These are phyloP conservation scores for Galaxea fascicularis DNA, from an alignment of 92 coral and sea anemone species.

Conservation along the genomic window DNA sequence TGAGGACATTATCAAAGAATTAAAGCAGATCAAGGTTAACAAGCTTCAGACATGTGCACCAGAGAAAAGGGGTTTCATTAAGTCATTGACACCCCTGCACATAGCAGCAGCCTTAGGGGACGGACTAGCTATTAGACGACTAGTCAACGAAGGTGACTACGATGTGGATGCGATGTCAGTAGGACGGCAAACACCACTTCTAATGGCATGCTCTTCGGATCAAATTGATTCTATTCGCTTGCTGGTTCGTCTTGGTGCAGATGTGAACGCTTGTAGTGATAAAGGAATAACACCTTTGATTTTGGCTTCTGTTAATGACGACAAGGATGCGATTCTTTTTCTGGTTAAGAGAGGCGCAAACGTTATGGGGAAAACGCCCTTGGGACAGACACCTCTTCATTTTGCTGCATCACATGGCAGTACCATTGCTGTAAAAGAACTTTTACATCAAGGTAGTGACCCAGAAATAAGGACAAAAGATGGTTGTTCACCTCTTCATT, in stretches of 20 bases:
- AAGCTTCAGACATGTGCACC: slow-evolving; percentile 48
- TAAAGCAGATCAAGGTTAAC: slow-evolving; percentile 47
- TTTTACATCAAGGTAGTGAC: slow-evolving; percentile 44
- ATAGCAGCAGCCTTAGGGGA: slow-evolving; percentile 76
- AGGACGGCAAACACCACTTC: slow-evolving; percentile 77
- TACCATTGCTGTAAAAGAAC: slow-evolving; percentile 45
- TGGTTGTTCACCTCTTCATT: slow-evolving; percentile 75
- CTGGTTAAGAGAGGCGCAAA: slow-evolving; percentile 69
- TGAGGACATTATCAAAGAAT: slow-evolving; percentile 43
- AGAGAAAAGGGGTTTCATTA: slow-evolving; percentile 29
- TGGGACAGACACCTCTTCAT: slow-evolving; percentile 71
- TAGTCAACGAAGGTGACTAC: slow-evolving; percentile 54
- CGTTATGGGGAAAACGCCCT: slow-evolving; percentile 33
- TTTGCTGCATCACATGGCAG: slow-evolving; percentile 81
- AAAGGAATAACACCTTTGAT: slow-evolving; percentile 73
- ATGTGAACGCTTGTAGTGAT: slow-evolving; percentile 65
- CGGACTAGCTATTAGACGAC: slow-evolving; percentile 50
- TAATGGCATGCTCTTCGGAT: slow-evolving; percentile 84
- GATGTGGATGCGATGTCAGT: slow-evolving; percentile 55
- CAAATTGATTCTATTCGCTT: slow-evolving; percentile 52
- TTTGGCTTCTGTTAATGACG: slow-evolving; percentile 64
- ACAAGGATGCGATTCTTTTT: slow-evolving; percentile 45
- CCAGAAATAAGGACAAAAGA: slow-evolving; percentile 51
- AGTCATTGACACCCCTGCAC: slow-evolving; percentile 71
- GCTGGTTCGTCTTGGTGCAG: slow-evolving; percentile 69